Percentiles rank a stretch among this genome's conserved stretches.
Conservation (phyloP, 2,113 vertebrate species). For the Stegostoma tigrinum region DNA sequence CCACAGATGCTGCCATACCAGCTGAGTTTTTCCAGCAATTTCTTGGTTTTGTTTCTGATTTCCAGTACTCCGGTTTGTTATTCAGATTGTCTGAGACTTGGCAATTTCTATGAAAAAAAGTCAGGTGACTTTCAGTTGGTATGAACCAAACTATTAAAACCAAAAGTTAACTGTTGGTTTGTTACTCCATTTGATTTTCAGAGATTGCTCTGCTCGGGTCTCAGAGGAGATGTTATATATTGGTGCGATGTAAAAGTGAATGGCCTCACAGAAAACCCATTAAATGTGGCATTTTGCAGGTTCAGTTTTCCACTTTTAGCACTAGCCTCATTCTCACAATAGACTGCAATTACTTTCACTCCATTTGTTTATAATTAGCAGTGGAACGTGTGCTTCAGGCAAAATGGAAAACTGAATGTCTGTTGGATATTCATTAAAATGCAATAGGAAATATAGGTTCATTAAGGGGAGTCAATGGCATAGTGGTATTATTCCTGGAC, state of each 20-base stretch:
- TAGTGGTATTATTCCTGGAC: too few species aligned
- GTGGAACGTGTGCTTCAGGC: neutral
- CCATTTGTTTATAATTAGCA: neutral
- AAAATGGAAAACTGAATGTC: neutral
- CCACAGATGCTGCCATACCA: too few species aligned
- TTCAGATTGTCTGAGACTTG: neutral
- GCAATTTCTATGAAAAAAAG: neutral
- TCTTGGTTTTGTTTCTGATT: too few species aligned
- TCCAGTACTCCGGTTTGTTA: too few species aligned
- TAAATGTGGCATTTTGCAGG: neutral
- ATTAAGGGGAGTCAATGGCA: too few species aligned
- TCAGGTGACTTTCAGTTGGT: neutral
- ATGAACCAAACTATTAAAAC: neutral
- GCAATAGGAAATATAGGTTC: neutral
- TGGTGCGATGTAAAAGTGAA: neutral
- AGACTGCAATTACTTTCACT: neutral
- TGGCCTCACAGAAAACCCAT: neutral
- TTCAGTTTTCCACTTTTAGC: neutral
- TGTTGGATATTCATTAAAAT: neutral
- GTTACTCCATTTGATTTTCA: neutral
- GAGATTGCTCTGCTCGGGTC: neutral
- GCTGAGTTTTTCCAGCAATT: too few species aligned
- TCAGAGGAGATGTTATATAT: neutral
- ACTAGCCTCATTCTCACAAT: neutral
- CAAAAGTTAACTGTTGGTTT: neutral